These are phyloP conservation scores for Heliopora coerulea DNA, from an alignment of 92 coral and sea anemone genomes.

Conservation along the genomic window DNA sequence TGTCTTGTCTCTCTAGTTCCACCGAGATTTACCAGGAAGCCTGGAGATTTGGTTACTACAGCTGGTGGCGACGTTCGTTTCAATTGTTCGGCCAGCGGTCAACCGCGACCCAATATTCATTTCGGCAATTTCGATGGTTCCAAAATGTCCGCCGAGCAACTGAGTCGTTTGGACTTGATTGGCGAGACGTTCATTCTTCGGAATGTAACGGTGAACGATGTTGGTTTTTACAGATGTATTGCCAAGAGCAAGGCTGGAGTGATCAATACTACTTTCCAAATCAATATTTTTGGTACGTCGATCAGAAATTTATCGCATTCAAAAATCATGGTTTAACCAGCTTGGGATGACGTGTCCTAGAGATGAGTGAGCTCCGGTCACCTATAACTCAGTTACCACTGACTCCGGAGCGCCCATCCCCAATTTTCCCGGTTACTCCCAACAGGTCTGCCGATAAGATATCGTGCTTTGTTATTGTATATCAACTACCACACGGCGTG, in stretches of 20 bases:
- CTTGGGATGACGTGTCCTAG: too few relatives aligned
- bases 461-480: too few relatives aligned
- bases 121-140: background rate
- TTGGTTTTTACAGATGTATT: slow-evolving; percentile 27
- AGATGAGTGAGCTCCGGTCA: too few relatives aligned
- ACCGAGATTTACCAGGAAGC: slow-evolving; percentile 23
- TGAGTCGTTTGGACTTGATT: background rate
- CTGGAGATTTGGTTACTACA: slow-evolving; percentile 20
- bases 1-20: slow-evolving; percentile 27
- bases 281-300: slow-evolving; percentile 30
- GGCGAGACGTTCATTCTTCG: background rate
- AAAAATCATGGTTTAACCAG: too few relatives aligned
- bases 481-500: too few relatives aligned
- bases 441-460: too few relatives aligned
- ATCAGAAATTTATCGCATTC: too few relatives aligned
- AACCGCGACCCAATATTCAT: background rate
- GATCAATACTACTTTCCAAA: slow-evolving; percentile 22
- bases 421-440: too few relatives aligned
- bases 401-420: too few relatives aligned
- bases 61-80: slow-evolving; percentile 14
- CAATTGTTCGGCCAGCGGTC: slow-evolving; percentile 41
- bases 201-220: slow-evolving; percentile 13
- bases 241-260: slow-evolving; percentile 30
- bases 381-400: too few relatives aligned
- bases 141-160: background rate